phyloP scores from a whole-genome alignment of 35 echinoderm and acorn worm genomes.

The Apostichopus japonicus region DNA sequence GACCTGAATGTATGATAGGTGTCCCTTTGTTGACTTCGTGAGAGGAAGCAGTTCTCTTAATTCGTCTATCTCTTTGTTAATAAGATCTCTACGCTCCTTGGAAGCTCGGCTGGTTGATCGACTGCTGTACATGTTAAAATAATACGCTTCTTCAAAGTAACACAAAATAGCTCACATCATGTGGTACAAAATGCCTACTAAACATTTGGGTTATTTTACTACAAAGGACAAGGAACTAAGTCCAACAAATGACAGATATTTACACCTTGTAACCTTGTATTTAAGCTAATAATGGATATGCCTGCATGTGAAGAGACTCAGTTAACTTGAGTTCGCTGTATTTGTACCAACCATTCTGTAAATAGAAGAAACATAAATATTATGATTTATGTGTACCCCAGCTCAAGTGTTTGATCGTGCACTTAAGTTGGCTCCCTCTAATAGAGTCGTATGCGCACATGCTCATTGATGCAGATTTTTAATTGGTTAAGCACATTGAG shows the following conservation, averaged over 20 bases:
- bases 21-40: conserved; percentile 65
- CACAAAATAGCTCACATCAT: not conserved
- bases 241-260: not conserved
- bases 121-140: not conserved
- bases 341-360: not conserved
- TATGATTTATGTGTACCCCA: not conserved
- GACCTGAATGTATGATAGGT: conserved; percentile 85
- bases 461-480: not conserved
- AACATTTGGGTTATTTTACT: not conserved
- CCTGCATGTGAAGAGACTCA: too few relatives aligned
- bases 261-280: not conserved
- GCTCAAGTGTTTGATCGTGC: not conserved
- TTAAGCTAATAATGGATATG: not conserved
- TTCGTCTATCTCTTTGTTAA: conserved; percentile 90
- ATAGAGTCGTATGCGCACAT: not conserved
- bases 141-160: not conserved
- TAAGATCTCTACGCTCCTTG: conserved; percentile 90
- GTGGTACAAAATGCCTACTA: not conserved
- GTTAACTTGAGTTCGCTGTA: too few relatives aligned
- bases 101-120: conserved; percentile 83
- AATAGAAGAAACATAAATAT: not conserved
- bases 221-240: not conserved
- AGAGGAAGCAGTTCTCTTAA: conserved; percentile 87
- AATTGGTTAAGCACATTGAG: not conserved
- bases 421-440: not conserved